Evolutionary conservation across 2,113 vertebrate genomes (phyloP).

Genomic region (Seriola quinqueradiata): DNA sequence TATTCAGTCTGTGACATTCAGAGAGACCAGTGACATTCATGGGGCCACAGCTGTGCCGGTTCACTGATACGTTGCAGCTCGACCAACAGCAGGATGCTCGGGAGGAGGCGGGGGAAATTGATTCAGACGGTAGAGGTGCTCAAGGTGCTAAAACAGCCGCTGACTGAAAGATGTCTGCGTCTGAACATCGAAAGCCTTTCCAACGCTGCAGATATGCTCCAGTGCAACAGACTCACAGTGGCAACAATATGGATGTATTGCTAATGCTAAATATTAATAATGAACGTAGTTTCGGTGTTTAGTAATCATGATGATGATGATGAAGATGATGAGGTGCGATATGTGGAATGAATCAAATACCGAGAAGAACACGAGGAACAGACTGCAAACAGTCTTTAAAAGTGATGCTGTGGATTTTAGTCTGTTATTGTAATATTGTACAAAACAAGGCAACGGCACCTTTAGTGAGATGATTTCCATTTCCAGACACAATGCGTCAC

Average conservation of each 20-base stretch:
- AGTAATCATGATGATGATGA: not conserved
- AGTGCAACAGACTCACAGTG: too few relatives aligned
- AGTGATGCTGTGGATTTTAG: too few relatives aligned
- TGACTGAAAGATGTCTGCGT: not conserved
- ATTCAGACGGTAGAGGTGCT: not conserved
- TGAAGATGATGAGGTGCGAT: not conserved
- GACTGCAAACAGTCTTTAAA: too few relatives aligned
- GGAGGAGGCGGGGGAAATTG: not conserved
- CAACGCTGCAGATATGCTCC: not conserved
- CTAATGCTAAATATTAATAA: not conserved
- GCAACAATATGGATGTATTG: not conserved
- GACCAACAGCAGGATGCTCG: conserved; percentile 13
- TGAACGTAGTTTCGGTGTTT: not conserved
- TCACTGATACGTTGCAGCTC: not conserved
- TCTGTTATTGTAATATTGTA: too few relatives aligned
- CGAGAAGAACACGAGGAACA: too few relatives aligned
- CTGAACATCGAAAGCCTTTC: not conserved
- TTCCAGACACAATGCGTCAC: too few relatives aligned
- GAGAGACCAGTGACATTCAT: conserved; percentile 51
- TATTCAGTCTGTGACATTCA: conserved; percentile 72
- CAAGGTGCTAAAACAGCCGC: not conserved
- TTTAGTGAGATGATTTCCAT: too few relatives aligned
- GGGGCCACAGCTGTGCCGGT: conserved; percentile 19
- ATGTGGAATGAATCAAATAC: too few relatives aligned
- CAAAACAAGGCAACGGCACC: too few relatives aligned